Base-by-base conservation (phyloP, 2,113 vertebrate species). In the Ameiurus melas region DNA sequence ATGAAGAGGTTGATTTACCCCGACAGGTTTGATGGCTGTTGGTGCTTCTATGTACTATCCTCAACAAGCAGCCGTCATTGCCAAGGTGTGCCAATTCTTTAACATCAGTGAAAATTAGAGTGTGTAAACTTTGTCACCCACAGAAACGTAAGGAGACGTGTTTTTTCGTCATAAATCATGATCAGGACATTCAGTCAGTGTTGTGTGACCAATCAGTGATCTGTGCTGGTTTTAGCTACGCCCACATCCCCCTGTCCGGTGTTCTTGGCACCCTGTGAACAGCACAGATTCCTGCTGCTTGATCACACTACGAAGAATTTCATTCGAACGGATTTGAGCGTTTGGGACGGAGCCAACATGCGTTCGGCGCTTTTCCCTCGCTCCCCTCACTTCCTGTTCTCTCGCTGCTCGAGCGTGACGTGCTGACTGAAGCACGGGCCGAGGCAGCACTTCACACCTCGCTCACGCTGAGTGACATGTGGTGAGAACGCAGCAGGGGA, bases 1-100 rank as follows among this genome's bases (percentile, higher is more conserved):
- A 77, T 97, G 86, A 99, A 97, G 94, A 97, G 93, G 92, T 39
- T 98, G 25, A 13, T 97, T 47, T 99, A 98, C 86, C 97, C 97
- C n/a, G 0, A 81, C 92, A 30, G 94, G 90, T 88, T 95, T 99
- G 86, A 92, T 98, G 96, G 91, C 96, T 84, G 83, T 97, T 1
- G 93, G 95, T 91, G 91, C 96, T 20, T 96, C 97, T 81, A 83
- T 98, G 75, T 99, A 99, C 94, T 99, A 99, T 91, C 98, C 98
- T 89, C 96, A 97, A 86, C 93, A 95, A 86, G 96, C 97, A 0
- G 96, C 93, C 43, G 81, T 89, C 62, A 88, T 97, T 89, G 95
- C 94, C 19, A 97, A 95, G 96, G 97, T 97, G 36, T 71, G 70
- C 30, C 70, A 71, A 39, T 71, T 36, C 33, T 71, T 71, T 71